Evolutionary conservation across 2,797 vertebrate genomes (phyloP), one percentile per base, ranked within the genome.

Genomic region (Crocodylus rhombifer): DNA sequence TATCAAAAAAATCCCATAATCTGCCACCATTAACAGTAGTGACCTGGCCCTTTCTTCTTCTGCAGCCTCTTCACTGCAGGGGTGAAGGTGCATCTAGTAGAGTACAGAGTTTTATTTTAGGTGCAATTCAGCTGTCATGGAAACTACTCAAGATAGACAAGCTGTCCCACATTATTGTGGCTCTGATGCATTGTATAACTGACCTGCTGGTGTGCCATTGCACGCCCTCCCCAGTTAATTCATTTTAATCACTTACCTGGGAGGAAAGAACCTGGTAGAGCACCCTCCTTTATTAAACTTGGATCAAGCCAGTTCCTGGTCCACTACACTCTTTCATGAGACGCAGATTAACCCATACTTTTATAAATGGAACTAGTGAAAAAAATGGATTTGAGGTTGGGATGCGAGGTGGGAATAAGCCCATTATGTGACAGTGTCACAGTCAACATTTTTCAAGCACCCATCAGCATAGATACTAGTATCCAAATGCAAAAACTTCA

Each of bases 111-210:
- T 51, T 56, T 75, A 60, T 23, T 77, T 69, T 20, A 69, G 30
- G 10, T 69, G 30, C 2, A 3, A 51, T 7, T 74, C 78, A 82
- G 61, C 64, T 17, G 36, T 61, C 62, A 20, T 8, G 23, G 67
- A 12, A 0, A 0, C 25, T 57, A 42, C 6, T 2, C 23, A 17
- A 6, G 7, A 9, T 18, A 33, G 65, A 28, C 0, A 0, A 10
- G 42, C 42, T 75, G 78, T 58, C 63, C 83, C 81, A 3, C 3
- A 18, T 51, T 1, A 30, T 16, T 18, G 18, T 58, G 36, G 18
- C 55, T 69, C 28, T 15, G 42, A 13, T 42, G n/a, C 21, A 8
- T 16, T 16, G 61, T 11, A 11, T 77, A 64, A 28, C 67, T 60
- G 73, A 17, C 7, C 12, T 57, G 61, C 51, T 33, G 7, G 17